Evolutionary conservation across 1,140 invertebrate species (phyloP).

Genomic region (Drosophila setifemur): DNA sequence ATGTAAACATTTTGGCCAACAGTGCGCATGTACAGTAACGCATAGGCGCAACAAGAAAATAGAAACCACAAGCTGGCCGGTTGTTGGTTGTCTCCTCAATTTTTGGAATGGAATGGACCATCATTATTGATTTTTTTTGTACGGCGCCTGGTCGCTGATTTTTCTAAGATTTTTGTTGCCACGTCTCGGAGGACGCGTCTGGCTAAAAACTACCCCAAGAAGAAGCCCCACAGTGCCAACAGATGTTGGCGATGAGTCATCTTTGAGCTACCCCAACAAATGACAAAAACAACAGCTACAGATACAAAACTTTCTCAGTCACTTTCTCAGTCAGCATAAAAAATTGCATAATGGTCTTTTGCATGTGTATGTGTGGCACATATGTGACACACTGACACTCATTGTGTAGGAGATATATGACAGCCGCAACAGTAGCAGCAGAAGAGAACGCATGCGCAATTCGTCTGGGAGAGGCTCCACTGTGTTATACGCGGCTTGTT

Average conservation of each 20-base stretch:
- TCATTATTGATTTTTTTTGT: slow-evolving; percentile 43
- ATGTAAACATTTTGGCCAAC: not conserved
- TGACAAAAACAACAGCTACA: not conserved
- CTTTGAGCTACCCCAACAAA: slow-evolving; percentile 25
- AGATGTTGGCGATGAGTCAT: too few relatives aligned
- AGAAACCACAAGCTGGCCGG: slow-evolving; percentile 8
- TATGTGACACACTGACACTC: slow-evolving; percentile 75
- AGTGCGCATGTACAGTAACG: slow-evolving; percentile 22
- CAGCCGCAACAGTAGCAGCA: slow-evolving; percentile 4
- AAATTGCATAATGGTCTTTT: slow-evolving; percentile 72
- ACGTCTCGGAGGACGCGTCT: not conserved
- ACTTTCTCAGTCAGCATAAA: slow-evolving; percentile 74
- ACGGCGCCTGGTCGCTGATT: not conserved
- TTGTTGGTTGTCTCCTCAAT: slow-evolving; percentile 11
- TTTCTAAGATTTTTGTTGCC: not conserved
- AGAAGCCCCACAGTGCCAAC: slow-evolving; percentile 1
- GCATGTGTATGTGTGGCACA: not conserved
- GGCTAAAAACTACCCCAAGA: not conserved
- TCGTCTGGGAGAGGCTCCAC: slow-evolving; percentile 15
- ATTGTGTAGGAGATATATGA: slow-evolving; percentile 43
- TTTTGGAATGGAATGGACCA: slow-evolving; percentile 45
- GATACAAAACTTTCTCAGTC: slow-evolving; percentile 38
- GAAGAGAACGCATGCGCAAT: slow-evolving; percentile 40
- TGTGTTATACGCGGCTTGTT: slow-evolving; percentile 72
- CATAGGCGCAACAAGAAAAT: slow-evolving; percentile 44